Evolutionary conservation across 2,113 vertebrate species (phyloP).

Genomic region (Platichthys stellatus): DNA sequence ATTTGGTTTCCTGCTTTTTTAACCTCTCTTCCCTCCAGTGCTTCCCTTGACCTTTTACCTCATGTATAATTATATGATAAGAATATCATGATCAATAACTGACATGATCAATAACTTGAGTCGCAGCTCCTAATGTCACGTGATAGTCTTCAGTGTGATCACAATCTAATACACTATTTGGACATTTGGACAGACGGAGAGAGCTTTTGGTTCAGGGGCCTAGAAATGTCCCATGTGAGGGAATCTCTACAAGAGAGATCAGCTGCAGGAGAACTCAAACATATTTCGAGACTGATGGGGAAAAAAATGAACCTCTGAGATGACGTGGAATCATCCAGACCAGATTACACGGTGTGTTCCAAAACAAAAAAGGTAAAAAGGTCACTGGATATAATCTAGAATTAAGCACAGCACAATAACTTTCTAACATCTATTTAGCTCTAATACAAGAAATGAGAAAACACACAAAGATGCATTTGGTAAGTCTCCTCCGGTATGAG

Average conservation of each 20-base stretch:
- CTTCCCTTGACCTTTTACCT: constrained; percentile 8
- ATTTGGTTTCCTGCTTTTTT: neutral
- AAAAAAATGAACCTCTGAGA: constrained; percentile 27
- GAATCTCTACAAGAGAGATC: neutral
- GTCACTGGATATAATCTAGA: too few relatives aligned
- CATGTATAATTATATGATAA: neutral
- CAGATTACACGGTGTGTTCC: neutral
- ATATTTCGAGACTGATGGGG: constrained; percentile 47
- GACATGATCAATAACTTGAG: constrained; percentile 3
- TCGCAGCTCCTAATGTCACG: constrained; percentile 17
- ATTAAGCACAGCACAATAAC: too few relatives aligned
- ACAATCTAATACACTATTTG: too few relatives aligned
- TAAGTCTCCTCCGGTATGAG: constrained; percentile 4
- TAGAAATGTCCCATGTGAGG: too few relatives aligned
- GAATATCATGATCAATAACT: too few relatives aligned
- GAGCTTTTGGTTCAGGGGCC: constrained; percentile 35
- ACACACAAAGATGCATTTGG: neutral
- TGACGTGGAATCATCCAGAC: constrained; percentile 9
- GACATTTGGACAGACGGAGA: constrained; percentile 28
- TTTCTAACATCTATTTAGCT: too few relatives aligned
- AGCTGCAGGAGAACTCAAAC: neutral
- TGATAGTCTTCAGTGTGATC: neutral
- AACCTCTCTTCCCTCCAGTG: neutral
- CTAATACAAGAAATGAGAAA: too few relatives aligned
- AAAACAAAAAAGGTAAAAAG: neutral